Base-by-base conservation (phyloP, 2,797 vertebrate genomes). In the Muscicapa comitata region DNA sequence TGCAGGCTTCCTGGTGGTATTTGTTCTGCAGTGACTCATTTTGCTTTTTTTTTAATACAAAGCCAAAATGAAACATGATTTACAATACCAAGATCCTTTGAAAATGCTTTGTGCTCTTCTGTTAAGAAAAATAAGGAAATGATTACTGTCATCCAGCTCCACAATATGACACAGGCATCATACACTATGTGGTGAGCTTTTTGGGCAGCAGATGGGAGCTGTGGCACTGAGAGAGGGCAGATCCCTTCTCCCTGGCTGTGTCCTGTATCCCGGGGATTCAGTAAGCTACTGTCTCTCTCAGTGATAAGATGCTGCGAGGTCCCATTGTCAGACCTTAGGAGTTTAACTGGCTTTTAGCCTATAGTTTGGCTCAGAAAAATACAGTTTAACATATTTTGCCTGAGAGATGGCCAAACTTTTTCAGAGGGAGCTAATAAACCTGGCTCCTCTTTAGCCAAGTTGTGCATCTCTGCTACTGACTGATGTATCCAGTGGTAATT, bases 11-110 rank as follows among this genome's bases (percentile, higher is more conserved):
- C 43, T 90, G 68, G 38, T 89, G 62, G 35, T 89, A 81, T 45
- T 94, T 87, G 35, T 33, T 79, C 75, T 82, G 13, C 35, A 86
- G 24, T 87, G 84, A 89, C 28, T 95, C 50, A 79, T 85, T 75
- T 79, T 88, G 37, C 42, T 13, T 66, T 85, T 40, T 40, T 42
- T 58, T 65, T 42, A 76, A 78, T 42, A 70, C 62, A 37, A 91
- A 94, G 55, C 19, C 16, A 61, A 75, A 79, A 42, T 47, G 51
- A 76, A 94, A 58, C 42, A 67, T 25, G 29, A 18, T 17, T 73
- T 70, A 81, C 43, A 81, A 89, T 63, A 87, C n/a, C 26, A 51
- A 79, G n/a, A 47, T 59, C 21, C 13, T 93, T 76, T 59, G 15
- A 79, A 80, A 94, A 91, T 50, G 13, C 5, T 63, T 85, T 87